phyloP scores from a whole-genome alignment of 53 echinoderm and acorn worm species.

The Hippasteria phrygiana region DNA sequence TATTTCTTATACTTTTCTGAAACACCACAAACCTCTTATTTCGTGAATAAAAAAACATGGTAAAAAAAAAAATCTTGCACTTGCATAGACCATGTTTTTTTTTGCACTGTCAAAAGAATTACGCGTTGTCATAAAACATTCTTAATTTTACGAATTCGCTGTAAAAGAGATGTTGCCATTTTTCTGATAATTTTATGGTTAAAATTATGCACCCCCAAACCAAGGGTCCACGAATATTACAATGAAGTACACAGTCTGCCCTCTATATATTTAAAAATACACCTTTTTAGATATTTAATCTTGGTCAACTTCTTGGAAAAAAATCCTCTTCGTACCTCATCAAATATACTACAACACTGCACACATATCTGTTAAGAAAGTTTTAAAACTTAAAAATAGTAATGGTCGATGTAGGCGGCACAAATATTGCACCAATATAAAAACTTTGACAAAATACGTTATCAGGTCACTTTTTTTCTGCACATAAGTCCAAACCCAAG shows the following conservation, averaged over 20 bases:
- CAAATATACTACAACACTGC: slow-evolving; percentile 27
- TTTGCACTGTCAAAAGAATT: too few relatives aligned
- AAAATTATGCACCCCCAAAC: neutral
- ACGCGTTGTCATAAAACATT: too few relatives aligned
- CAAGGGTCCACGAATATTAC: neutral
- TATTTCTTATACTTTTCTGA: neutral
- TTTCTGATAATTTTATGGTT: neutral
- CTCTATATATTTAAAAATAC: neutral
- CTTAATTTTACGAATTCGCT: too few relatives aligned
- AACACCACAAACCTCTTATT: too few relatives aligned
- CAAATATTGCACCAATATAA: slow-evolving; percentile 45
- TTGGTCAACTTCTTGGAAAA: slow-evolving; percentile 45
- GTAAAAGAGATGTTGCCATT: too few relatives aligned
- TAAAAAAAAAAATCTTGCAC: too few relatives aligned
- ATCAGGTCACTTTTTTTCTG: neutral
- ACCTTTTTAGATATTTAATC: neutral
- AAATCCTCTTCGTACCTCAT: neutral
- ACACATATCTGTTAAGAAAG: neutral
- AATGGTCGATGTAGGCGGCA: slow-evolving; percentile 16
- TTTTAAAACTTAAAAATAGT: slow-evolving; percentile 17
- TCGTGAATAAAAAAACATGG: too few relatives aligned
- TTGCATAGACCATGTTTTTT: neutral
- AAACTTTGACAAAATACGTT: neutral
- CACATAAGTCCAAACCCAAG: neutral
- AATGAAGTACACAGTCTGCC: neutral